Conservation (phyloP, 2,113 vertebrate species). For the Oreochromis niloticus region DNA sequence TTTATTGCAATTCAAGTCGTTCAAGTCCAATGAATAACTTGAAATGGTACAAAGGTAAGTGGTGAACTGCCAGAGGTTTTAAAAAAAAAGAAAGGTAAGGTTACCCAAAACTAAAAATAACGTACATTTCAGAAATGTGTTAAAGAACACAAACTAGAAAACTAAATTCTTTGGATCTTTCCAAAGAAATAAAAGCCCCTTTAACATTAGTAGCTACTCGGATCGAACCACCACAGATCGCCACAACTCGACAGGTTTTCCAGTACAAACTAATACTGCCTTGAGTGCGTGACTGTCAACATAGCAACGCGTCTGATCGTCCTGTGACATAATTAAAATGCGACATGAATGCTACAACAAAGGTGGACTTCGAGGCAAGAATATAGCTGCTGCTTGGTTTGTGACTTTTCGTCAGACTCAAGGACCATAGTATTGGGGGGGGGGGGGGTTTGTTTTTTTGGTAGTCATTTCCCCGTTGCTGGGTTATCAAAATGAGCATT, state of each 20-base stretch:
- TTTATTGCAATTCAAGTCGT: neutral
- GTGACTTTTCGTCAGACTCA: neutral
- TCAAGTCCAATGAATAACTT: neutral
- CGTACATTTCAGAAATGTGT: neutral
- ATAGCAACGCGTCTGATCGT: neutral
- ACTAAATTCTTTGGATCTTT: neutral
- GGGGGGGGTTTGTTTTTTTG: too few species aligned
- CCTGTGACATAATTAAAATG: neutral
- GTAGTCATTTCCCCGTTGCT: neutral
- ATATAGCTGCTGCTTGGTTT: neutral
- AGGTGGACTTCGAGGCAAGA: neutral
- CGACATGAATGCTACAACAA: neutral
- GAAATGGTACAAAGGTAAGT: neutral
- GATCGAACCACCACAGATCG: neutral
- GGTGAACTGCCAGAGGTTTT: neutral
- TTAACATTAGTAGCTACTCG: neutral
- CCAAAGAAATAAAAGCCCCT: neutral
- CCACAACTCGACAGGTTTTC: neutral
- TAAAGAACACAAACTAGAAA: neutral
- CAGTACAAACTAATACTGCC: neutral
- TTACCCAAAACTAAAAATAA: neutral
- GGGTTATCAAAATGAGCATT: neutral
- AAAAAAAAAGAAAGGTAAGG: neutral
- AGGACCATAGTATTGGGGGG: neutral
- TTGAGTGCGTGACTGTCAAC: neutral